Evolutionary conservation across 2,888 invertebrate genomes (phyloP).

Genomic region (Bimastos eiseni): DNA sequence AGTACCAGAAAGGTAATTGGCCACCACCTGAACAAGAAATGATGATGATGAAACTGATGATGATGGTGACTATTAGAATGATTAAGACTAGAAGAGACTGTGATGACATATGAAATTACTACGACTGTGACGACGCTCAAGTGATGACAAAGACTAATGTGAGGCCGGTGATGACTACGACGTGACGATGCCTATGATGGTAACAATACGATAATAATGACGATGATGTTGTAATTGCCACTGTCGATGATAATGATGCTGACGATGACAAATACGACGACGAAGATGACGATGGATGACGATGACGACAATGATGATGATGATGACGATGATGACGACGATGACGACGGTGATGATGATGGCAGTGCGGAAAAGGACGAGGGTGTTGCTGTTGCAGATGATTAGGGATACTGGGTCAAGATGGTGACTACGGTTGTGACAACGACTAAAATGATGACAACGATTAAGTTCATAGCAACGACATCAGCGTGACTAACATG

Average conservation of each 20-base stretch:
- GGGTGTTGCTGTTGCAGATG: neutral
- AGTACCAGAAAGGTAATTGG: slow-evolving; percentile 82
- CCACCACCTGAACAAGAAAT: slow-evolving; percentile 74
- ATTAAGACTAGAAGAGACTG: neutral
- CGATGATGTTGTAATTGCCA: no score
- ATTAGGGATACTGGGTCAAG: neutral
- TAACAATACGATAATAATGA: no score
- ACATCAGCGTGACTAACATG: slow-evolving; percentile 5
- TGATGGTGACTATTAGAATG: neutral
- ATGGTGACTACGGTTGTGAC: neutral
- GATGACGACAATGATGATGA: neutral
- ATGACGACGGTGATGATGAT: slow-evolving; percentile 31
- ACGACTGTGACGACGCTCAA: neutral
- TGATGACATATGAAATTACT: neutral
- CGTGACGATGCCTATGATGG: no score
- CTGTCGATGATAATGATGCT: slow-evolving; percentile 79
- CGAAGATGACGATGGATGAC: slow-evolving; percentile 17
- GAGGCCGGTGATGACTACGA: no score
- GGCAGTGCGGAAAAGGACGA: slow-evolving; percentile 26
- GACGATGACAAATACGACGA: slow-evolving; percentile 57
- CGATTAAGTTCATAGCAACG: neutral
- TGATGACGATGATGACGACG: slow-evolving; percentile 28
- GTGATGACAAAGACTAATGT: no score
- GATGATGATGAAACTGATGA: neutral
- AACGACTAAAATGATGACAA: neutral